Evolutionary conservation across 2,888 invertebrate species (phyloP).

Genomic region (Drosophila kuntzei): DNA sequence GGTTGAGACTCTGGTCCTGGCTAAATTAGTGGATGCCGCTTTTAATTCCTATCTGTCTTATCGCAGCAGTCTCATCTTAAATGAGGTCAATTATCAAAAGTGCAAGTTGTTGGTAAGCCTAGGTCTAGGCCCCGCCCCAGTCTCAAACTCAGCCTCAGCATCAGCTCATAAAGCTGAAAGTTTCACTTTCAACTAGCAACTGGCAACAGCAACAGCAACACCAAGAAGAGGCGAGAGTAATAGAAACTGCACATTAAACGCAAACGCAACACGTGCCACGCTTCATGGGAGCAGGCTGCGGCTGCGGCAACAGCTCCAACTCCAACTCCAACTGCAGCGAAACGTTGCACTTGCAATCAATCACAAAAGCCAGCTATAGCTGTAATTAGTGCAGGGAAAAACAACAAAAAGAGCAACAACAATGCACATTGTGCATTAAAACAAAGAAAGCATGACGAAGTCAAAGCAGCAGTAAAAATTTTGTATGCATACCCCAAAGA

Average conservation of each 20-base stretch:
- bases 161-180: constrained; percentile 69
- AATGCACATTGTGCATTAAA: constrained; percentile 71
- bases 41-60: constrained; percentile 77
- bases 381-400: constrained; percentile 82
- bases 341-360: constrained; percentile 76
- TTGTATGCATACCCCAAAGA: constrained; percentile 48
- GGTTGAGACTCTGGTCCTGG: constrained; percentile 32
- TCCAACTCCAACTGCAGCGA: constrained; percentile 43
- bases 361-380: constrained; percentile 69
- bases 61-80: constrained; percentile 73
- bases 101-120: constrained; percentile 69
- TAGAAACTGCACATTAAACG: constrained; percentile 82
- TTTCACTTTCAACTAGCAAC: constrained; percentile 73
- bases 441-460: constrained; percentile 78
- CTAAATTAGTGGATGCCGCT: constrained; percentile 82
- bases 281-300: constrained; percentile 70
- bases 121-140: constrained; percentile 7
- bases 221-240: constrained; percentile 71
- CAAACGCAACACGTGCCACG: constrained; percentile 75
- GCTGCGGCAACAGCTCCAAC: constrained; percentile 18
- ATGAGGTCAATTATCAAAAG: constrained; percentile 83
- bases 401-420: constrained; percentile 50
- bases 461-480: constrained; percentile 42
- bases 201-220: constrained; percentile 54
- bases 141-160: constrained; percentile 6